Percentiles rank a stretch among this genome's conserved stretches.
Conservation (phyloP, 1,140 invertebrate genomes). For the Watersipora subatra region DNA sequence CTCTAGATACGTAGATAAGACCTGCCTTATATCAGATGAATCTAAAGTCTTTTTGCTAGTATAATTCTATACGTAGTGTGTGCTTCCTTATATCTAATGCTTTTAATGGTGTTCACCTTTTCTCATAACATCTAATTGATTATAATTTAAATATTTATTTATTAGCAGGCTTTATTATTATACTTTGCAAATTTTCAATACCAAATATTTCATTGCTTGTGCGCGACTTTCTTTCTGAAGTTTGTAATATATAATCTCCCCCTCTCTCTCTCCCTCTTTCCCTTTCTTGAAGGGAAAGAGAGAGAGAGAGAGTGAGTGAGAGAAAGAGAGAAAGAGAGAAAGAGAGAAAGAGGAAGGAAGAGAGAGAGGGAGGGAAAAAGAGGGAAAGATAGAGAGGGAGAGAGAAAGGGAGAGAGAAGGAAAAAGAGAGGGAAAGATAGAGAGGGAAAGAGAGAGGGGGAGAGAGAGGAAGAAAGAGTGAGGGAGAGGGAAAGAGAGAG, state of each 20-base stretch:
- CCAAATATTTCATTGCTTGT: not conserved
- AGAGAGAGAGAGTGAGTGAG: not conserved
- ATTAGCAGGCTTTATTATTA: not conserved
- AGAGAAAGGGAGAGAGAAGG: not conserved
- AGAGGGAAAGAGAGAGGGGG: not conserved
- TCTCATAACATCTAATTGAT: not conserved
- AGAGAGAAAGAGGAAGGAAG: not conserved
- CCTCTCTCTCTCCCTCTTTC: not conserved
- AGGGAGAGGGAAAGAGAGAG: not conserved
- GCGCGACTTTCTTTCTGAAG: not conserved
- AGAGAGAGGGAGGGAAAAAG: not conserved
- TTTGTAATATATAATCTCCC: not conserved
- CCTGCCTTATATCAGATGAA: not conserved
- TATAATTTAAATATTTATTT: not conserved
- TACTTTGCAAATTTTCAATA: not conserved
- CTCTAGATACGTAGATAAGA: not conserved
- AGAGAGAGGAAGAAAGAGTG: not conserved
- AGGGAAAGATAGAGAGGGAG: no score
- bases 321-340: not conserved
- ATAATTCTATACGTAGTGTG: not conserved
- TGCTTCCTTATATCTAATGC: no score
- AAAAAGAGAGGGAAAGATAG: no score
- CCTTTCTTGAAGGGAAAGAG: not conserved
- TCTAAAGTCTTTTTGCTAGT: not conserved
- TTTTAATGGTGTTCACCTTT: no score